These are phyloP conservation scores for Axis porcinus DNA, from an alignment of 2,113 vertebrate genomes.

Conservation along the genomic window DNA sequence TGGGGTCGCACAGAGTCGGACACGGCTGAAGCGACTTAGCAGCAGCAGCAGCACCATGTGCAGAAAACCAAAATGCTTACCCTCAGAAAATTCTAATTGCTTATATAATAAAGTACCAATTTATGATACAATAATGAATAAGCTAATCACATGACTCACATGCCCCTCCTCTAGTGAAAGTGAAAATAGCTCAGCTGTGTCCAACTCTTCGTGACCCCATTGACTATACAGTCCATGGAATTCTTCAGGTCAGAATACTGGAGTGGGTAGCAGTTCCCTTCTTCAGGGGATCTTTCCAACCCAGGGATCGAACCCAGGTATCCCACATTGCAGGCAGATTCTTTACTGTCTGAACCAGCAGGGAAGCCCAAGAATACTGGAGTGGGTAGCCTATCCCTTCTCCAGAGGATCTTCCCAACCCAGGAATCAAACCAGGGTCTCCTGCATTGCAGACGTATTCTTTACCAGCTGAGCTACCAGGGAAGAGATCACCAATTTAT, in stretches of 20 bases:
- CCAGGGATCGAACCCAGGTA: not conserved
- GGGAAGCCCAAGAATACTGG: not conserved
- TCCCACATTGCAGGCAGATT: not conserved
- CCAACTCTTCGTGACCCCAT: not conserved
- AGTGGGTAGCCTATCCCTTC: not conserved
- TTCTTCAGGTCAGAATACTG: not conserved
- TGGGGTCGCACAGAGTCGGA: not conserved
- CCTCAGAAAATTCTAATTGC: not conserved
- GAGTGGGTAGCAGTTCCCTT: not conserved
- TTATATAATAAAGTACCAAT: not conserved
- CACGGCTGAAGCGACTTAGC: not conserved
- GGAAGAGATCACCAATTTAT: not conserved
- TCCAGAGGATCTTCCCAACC: not conserved
- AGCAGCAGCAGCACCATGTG: not conserved
- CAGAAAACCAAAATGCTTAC: not conserved
- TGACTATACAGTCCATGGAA: not conserved
- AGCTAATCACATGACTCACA: not conserved
- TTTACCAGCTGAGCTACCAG: not conserved
- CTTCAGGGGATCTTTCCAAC: not conserved
- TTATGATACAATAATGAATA: not conserved
- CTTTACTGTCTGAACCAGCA: not conserved
- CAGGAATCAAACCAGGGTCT: not conserved
- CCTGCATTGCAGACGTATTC: not conserved
- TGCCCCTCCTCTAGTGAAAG: not conserved
- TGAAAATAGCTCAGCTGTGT: not conserved